phyloP scores from a whole-genome alignment of 2,797 vertebrate genomes.

The Heliangelus exortis region DNA sequence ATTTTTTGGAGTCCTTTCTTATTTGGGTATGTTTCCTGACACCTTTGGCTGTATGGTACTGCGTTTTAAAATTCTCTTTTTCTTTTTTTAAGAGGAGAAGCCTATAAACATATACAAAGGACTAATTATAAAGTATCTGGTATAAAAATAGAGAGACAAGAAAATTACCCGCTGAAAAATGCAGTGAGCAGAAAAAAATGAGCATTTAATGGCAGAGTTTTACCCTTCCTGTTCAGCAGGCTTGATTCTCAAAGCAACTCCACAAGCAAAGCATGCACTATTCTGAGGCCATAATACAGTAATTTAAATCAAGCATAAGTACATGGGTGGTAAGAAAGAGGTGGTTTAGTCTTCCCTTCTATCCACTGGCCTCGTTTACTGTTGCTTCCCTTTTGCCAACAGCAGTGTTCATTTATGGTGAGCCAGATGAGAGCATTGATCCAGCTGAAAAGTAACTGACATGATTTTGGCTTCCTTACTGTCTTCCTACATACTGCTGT shows the following conservation, averaged over 20 bases:
- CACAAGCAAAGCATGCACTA: neutral
- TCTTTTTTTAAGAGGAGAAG: constrained; percentile 47
- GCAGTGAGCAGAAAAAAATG: constrained; percentile 14
- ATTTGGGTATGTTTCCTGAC: constrained; percentile 77
- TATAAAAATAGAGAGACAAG: constrained; percentile 49
- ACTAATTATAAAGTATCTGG: constrained; percentile 65
- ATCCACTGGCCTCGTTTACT: neutral
- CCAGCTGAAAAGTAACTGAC: neutral
- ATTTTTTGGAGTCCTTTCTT: constrained; percentile 71
- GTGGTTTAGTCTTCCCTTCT: neutral
- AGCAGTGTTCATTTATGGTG: neutral
- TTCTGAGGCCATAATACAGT: neutral
- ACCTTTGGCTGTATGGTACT: constrained; percentile 73
- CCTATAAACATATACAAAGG: constrained; percentile 55
- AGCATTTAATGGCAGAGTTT: neutral
- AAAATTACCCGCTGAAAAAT: constrained; percentile 49
- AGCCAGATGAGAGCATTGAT: neutral
- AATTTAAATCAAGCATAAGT: constrained; percentile 8
- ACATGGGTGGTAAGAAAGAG: constrained; percentile 1
- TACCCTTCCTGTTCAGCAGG: neutral
- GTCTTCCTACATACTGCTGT: neutral
- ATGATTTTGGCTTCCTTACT: neutral
- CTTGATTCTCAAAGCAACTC: constrained; percentile 1
- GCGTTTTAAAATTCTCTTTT: constrained; percentile 55
- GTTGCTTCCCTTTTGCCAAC: neutral